These are phyloP conservation scores for Bilobella aurantiaca DNA, from an alignment of 1,140 invertebrate genomes.

Conservation along the genomic window DNA sequence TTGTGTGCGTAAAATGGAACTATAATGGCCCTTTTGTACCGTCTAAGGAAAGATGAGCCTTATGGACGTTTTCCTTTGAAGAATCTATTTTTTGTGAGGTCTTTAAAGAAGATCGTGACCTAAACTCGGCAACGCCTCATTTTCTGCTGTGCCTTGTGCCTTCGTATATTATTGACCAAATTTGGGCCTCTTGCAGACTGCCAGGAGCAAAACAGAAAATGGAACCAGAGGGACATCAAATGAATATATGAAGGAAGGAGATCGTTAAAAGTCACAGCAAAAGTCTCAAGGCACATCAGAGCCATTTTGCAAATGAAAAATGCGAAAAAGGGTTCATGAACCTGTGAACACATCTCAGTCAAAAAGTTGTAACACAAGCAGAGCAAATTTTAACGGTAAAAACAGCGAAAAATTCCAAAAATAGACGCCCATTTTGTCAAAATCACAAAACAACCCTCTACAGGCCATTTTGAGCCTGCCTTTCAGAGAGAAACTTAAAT, in stretches of 20 bases:
- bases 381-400: too few relatives aligned
- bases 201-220: not conserved
- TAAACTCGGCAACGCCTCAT: constrained; percentile 17
- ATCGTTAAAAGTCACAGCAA: too few relatives aligned
- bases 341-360: not conserved
- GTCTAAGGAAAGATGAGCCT: not conserved
- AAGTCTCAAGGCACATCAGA: too few relatives aligned
- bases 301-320: too few relatives aligned
- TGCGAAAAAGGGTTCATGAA: not conserved
- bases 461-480: not conserved
- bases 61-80: not conserved
- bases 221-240: too few relatives aligned
- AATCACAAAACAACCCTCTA: not conserved
- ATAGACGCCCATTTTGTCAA: too few relatives aligned
- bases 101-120: constrained; percentile 13
- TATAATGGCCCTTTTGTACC: not conserved
- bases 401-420: too few relatives aligned
- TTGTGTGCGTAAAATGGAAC: too few relatives aligned
- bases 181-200: not conserved
- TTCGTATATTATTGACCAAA: constrained; percentile 15
- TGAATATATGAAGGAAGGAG: too few relatives aligned
- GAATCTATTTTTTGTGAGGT: not conserved
- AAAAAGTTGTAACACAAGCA: too few relatives aligned
- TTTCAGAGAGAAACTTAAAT: too few relatives aligned
- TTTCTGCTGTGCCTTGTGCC: not conserved